A percentile compares a stretch with the other conserved stretches of the same genome.
Conservation (phyloP, 2,888 invertebrate genomes). For the Rhagonycha fulva region DNA sequence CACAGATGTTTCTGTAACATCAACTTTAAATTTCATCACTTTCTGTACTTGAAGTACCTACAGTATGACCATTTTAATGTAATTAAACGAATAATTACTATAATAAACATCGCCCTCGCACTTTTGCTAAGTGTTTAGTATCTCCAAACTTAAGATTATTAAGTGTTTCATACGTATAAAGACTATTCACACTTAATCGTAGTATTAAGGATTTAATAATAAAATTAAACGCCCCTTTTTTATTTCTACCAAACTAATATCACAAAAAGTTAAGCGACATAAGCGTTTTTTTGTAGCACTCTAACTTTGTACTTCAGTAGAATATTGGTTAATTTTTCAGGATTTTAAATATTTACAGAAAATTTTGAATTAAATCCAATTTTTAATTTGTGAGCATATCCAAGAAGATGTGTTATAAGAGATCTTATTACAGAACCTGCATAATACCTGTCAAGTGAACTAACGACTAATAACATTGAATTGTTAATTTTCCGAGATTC, state of each 20-base stretch:
- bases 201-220: background rate
- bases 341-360: too few relatives aligned
- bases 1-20: background rate
- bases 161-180: background rate
- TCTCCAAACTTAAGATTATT: background rate
- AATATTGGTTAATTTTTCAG: background rate
- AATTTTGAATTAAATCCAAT: background rate
- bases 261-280: background rate
- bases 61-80: background rate
- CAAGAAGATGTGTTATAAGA: background rate
- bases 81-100: background rate
- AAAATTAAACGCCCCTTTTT: background rate
- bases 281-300: background rate
- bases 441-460: slow-evolving; percentile 1
- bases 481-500: slow-evolving; percentile 4
- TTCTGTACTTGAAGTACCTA: background rate
- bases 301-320: background rate
- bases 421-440: background rate
- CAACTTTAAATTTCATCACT: background rate
- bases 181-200: background rate
- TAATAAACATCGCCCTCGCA: background rate
- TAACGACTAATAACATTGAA: slow-evolving; percentile 4
- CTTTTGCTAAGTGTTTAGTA: background rate
- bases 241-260: background rate
- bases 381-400: background rate